Conservation (phyloP, 2,797 vertebrate genomes). For the Gallirallus australis region DNA sequence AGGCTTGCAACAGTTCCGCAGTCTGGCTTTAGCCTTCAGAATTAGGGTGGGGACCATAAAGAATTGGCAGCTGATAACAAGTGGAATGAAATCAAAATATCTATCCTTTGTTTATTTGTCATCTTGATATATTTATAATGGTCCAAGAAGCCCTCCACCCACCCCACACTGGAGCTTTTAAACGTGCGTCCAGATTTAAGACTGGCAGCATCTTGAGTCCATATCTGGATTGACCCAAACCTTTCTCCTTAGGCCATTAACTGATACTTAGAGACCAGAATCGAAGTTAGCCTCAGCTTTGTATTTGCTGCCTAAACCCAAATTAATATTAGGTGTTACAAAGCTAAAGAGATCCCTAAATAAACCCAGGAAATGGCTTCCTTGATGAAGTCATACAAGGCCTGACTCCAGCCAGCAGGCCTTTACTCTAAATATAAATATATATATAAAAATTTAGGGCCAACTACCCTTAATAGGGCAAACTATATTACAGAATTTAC, state of each 20-base stretch:
- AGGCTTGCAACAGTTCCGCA: background rate
- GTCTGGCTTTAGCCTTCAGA: background rate
- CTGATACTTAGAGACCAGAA: background rate
- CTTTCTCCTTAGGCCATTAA: background rate
- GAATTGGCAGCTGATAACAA: constrained; percentile 59
- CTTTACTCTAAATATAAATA: background rate
- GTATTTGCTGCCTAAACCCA: background rate
- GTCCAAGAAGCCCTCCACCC: constrained; percentile 43
- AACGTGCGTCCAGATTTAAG: background rate
- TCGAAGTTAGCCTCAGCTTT: background rate
- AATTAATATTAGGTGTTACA: background rate
- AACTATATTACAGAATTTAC: background rate
- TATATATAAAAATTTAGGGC: background rate
- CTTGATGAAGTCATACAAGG: background rate
- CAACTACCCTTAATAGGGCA: background rate
- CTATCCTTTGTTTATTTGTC: constrained; percentile 56
- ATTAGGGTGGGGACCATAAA: constrained; percentile 37
- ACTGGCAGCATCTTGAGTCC: constrained; percentile 32
- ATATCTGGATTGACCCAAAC: constrained; percentile 12
- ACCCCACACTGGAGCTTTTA: background rate
- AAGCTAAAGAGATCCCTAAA: background rate
- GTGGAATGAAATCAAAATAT: constrained; percentile 58
- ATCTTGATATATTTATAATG: constrained; percentile 48
- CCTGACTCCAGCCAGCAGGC: background rate
- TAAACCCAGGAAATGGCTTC: background rate